Evolutionary conservation across 2,888 invertebrate species (phyloP).

Genomic region (Antheraea assamensis): DNA sequence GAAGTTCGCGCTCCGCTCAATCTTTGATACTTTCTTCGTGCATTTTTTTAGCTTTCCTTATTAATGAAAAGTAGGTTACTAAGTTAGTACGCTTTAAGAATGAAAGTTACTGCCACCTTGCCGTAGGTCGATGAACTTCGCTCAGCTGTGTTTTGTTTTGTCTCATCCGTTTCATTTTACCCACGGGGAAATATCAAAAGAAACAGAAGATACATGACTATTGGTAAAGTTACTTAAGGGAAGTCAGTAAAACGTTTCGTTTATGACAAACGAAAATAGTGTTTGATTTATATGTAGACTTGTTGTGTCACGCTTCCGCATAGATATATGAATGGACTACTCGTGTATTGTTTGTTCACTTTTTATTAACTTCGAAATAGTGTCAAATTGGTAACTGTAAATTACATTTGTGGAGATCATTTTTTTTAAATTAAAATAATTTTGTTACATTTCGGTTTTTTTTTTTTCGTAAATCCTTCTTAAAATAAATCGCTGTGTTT

Average conservation of each 20-base stretch:
- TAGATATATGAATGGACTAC: too few relatives aligned
- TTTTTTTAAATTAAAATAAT: too few relatives aligned
- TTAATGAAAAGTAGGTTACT: slow-evolving; percentile 83
- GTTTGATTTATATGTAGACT: not conserved
- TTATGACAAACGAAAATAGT: not conserved
- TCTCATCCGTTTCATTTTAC: slow-evolving; percentile 36
- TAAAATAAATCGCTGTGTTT: too few relatives aligned
- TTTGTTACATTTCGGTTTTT: too few relatives aligned
- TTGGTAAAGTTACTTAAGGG: not conserved
- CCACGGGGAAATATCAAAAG: not conserved
- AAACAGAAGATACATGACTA: not conserved
- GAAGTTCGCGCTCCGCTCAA: slow-evolving; percentile 80
- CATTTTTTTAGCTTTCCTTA: slow-evolving; percentile 82
- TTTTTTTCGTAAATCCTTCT: too few relatives aligned
- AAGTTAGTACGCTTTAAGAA: slow-evolving; percentile 80
- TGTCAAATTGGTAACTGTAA: too few relatives aligned
- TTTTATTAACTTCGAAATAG: too few relatives aligned
- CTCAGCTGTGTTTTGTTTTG: slow-evolving; percentile 79
- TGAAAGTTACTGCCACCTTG: slow-evolving; percentile 81
- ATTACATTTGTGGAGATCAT: too few relatives aligned
- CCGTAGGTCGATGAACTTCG: slow-evolving; percentile 76
- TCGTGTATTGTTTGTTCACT: too few relatives aligned
- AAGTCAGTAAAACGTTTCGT: not conserved
- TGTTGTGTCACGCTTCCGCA: too few relatives aligned
- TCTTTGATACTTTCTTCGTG: slow-evolving; percentile 83